Conservation (phyloP, 2,113 vertebrate species). For the Blennius ocellaris region DNA sequence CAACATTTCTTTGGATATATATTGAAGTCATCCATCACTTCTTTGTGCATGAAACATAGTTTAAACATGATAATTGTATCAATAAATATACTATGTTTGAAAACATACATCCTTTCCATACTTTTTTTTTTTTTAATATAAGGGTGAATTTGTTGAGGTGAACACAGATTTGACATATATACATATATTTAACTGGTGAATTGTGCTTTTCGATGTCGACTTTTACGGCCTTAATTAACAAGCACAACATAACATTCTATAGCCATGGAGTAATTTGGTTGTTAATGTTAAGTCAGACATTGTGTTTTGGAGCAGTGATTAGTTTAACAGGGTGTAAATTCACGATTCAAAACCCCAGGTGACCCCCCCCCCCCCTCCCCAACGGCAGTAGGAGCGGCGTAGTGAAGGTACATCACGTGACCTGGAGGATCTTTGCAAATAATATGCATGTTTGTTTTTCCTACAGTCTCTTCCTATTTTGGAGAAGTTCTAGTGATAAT, state of each 20-base stretch:
- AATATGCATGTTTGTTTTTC: not conserved
- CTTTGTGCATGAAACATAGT: no score
- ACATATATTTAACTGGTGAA: no score
- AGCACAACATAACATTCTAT: conserved; percentile 3
- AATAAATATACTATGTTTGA: no score
- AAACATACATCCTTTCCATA: no score
- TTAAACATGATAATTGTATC: no score
- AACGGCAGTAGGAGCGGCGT: not conserved
- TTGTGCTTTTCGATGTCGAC: not conserved
- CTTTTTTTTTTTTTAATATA: no score
- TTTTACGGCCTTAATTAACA: not conserved
- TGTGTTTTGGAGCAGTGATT: not conserved
- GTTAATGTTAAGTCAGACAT: not conserved
- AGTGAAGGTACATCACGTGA: conserved; percentile 1
- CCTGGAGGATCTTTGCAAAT: not conserved
- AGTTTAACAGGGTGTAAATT: conserved; percentile 3
- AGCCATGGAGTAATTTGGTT: not conserved
- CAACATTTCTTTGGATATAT: not conserved
- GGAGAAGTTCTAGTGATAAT: not conserved
- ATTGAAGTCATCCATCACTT: no score
- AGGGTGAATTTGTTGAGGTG: no score
- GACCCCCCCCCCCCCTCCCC: not conserved
- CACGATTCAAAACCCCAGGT: not conserved
- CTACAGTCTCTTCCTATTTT: not conserved
- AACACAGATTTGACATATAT: no score